Base-by-base conservation (phyloP, 2,113 vertebrate species). In the Rynchops niger region DNA sequence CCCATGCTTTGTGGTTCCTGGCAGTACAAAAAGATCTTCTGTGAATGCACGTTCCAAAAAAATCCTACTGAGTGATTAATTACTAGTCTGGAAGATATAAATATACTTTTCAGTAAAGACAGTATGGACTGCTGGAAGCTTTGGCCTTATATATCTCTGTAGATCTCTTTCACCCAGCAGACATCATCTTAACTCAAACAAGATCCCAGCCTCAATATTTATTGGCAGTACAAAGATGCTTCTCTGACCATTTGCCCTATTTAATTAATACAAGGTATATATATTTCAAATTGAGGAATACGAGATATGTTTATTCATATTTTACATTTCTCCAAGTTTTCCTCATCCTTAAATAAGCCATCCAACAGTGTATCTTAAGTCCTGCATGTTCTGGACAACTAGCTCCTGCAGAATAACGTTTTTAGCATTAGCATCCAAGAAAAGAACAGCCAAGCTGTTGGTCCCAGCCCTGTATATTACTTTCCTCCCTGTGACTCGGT, bases 41-140 rank as follows among this genome's bases (percentile, higher is more conserved):
- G 97, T 98, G 96, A 98, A 96, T 34, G 80, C 96, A 98, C 16
- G 65, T 98, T 97, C 94, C 94, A 95, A 96, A 97, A 98, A 98
- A 98, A 80, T 96, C 97, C 97, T 93, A 98, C 96, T 32, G 91
- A 97, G 98, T 98, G 98, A 98, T 98, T 98, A 98, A 99, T 98
- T 98, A 98, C 98, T 95, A 96, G 98, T 98, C 98, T 99, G 98
- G 97, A 98, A 98, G 98, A 98, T 98, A 98, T 99, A 99, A 99
- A 98, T 98, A 98, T 96, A 91, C 97, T 97, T 98, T 97, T 98
- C 98, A 96, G 96, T 97, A 96, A 96, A 97, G 98, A 98, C 95
- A 98, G 96, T 98, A 97, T 88, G 94, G 98, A 92, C 97, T 96
- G 94, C 95, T 98, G 90, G 97, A 97, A 98, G 97, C 95, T 96